Evolutionary conservation across 2,113 vertebrate genomes (phyloP), one percentile per base, ranked within the genome.

Genomic region (Nipponia nippon): DNA sequence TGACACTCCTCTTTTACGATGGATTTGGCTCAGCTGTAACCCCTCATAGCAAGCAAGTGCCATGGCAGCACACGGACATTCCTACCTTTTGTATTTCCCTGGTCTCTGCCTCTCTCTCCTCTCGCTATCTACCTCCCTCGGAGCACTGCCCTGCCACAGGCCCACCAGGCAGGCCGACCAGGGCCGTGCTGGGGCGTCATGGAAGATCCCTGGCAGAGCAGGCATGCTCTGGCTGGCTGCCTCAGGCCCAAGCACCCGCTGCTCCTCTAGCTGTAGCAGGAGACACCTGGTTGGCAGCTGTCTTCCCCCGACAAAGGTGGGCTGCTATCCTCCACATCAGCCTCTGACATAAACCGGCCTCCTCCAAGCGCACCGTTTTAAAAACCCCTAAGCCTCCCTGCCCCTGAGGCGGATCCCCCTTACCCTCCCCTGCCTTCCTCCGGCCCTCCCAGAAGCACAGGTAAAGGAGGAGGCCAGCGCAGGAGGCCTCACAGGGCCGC

Each of bases 401-500:
- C 14, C 47, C 72, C 27, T 6, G 6, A 3, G 46, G 8, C 0
- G 40, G 10, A 29, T 9, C 5, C 9, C 55, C 59, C 19, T 26
- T 3, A 22, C 21, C 20, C 32, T 19, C 14, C 42, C 22, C 32
- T 7, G 63, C 42, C 27, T 20, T 42, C 38, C 61, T 10, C 62
- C 1, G 62, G 26, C 14, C 4, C 30, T 40, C 36, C 50, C 26
- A 22, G 32, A 44, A 11, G 13, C 27, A 15, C 9, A 2, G 9
- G 13, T 5, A 10, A 46, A 32, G 9, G 3, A 40, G 8, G 6
- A 15, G 14, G 13, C 3, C 6, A 32, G 9, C 7, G 3, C 19
- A 1, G 0, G 4, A 42, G 40, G 25, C 9, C 22, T 0, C 3
- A 1, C 13, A 0, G 2, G 2, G 2, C 34, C 0, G 1, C 0